phyloP scores from a whole-genome alignment of 1,140 invertebrate species.

The Drosophila kurseongensis region DNA sequence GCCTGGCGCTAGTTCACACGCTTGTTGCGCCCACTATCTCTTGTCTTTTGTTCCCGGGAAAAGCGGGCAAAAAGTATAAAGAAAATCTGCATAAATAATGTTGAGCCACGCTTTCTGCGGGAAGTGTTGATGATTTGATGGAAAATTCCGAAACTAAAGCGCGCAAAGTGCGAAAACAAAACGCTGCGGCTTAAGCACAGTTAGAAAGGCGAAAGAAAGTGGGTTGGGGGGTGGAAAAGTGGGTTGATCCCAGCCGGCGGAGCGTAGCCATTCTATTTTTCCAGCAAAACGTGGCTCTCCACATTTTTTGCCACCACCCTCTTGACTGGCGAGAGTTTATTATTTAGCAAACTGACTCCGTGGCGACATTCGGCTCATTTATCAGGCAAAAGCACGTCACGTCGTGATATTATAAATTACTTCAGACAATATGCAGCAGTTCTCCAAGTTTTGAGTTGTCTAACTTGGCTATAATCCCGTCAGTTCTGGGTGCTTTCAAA shows the following conservation, averaged over 20 bases:
- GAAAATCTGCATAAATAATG: conserved; percentile 78
- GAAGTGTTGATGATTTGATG: conserved; percentile 79
- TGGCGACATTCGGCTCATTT: conserved; percentile 51
- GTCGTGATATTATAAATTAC: conserved; percentile 51
- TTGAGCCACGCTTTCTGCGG: conserved; percentile 57
- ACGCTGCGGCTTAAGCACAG: conserved; percentile 40
- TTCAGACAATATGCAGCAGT: conserved; percentile 37
- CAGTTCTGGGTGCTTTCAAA: not conserved
- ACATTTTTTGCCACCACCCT: conserved; percentile 7
- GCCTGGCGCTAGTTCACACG: conserved; percentile 73
- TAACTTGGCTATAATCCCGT: conserved; percentile 4
- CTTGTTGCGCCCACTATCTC: conserved; percentile 66
- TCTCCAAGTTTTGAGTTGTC: not conserved
- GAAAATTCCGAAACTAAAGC: conserved; percentile 67
- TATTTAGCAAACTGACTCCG: conserved; percentile 53
- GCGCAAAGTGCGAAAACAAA: conserved; percentile 57
- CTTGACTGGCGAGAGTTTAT: conserved; percentile 28
- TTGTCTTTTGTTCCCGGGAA: conserved; percentile 54
- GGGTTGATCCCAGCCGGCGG: conserved; percentile 19
- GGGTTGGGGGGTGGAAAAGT: not conserved
- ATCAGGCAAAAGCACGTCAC: conserved; percentile 51
- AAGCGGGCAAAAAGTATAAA: conserved; percentile 20
- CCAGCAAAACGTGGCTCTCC: conserved; percentile 36
- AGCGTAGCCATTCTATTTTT: conserved; percentile 29
- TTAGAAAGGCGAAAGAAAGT: conserved; percentile 20